Evolutionary conservation across 2,888 invertebrate species (phyloP).

Genomic region (Nematopogon swammerdamellus): DNA sequence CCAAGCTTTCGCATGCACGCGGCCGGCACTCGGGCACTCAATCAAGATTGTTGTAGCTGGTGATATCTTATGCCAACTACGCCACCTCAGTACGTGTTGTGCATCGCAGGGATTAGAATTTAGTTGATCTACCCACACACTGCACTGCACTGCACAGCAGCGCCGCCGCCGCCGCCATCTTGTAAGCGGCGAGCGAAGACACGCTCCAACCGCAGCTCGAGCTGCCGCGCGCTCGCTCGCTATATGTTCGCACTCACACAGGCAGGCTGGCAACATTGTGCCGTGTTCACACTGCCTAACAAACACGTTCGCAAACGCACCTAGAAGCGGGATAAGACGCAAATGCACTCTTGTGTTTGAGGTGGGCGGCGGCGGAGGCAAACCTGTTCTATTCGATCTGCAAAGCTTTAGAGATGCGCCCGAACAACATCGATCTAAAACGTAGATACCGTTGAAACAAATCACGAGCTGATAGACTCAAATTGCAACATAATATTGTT

Average conservation of each 20-base stretch:
- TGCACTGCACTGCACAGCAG: too few relatives aligned
- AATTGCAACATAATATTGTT: too few relatives aligned
- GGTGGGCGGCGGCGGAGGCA: background rate
- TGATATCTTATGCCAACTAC: too few relatives aligned
- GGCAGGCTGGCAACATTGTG: background rate
- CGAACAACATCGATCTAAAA: too few relatives aligned
- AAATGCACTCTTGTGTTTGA: background rate
- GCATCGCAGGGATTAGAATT: too few relatives aligned
- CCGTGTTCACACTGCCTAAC: background rate
- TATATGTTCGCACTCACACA: background rate
- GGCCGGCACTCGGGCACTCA: too few relatives aligned
- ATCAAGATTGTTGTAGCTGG: too few relatives aligned
- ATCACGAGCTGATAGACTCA: too few relatives aligned
- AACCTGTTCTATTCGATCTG: background rate
- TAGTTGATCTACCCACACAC: too few relatives aligned
- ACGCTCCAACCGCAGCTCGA: background rate
- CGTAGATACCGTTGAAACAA: too few relatives aligned
- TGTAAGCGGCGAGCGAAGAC: background rate
- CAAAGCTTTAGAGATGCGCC: background rate
- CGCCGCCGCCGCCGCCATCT: background rate
- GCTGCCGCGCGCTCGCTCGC: background rate
- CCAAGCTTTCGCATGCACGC: too few relatives aligned
- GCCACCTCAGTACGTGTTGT: too few relatives aligned
- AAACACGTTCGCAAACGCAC: background rate
- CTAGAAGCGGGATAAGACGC: background rate